A percentile compares a stretch with the other conserved stretches of the same genome.
Conservation (phyloP, 2,888 invertebrate species). For the Onchidella celtica region DNA sequence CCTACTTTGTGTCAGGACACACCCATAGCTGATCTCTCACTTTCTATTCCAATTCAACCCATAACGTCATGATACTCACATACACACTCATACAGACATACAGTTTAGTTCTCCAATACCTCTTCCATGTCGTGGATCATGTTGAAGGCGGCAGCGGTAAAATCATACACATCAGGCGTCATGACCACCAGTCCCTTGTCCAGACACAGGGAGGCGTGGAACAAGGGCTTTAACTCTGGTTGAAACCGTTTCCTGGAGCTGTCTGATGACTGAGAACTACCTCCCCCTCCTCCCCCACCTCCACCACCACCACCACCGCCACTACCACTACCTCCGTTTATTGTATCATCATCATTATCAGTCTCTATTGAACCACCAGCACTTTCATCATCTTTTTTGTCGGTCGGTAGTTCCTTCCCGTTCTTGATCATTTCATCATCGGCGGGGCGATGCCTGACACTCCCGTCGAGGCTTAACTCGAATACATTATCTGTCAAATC, state of each 20-base stretch:
- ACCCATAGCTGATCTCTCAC: too few species aligned
- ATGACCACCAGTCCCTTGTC: not conserved
- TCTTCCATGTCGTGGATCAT: constrained; percentile 40
- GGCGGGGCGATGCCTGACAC: too few species aligned
- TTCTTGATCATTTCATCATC: not conserved
- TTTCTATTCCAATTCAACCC: too few species aligned
- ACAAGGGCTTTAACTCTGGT: constrained; percentile 37
- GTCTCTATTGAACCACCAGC: not conserved
- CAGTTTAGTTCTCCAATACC: too few species aligned
- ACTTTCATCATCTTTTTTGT: not conserved
- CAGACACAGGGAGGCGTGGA: constrained; percentile 24
- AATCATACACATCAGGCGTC: constrained; percentile 40
- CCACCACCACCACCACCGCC: constrained; percentile 35
- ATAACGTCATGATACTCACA: too few species aligned
- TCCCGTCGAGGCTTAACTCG: not conserved
- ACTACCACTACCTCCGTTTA: not conserved
- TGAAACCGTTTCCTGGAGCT: not conserved
- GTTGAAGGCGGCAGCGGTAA: constrained; percentile 40
- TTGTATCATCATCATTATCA: not conserved
- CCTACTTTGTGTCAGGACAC: too few species aligned
- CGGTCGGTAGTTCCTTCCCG: not conserved
- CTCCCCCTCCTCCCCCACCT: not conserved
- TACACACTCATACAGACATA: too few species aligned
- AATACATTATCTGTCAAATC: constrained; percentile 11
- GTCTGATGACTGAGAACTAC: not conserved